These are phyloP conservation scores for Aplocera efformata DNA, from an alignment of 2,888 invertebrate species.

Conservation along the genomic window DNA sequence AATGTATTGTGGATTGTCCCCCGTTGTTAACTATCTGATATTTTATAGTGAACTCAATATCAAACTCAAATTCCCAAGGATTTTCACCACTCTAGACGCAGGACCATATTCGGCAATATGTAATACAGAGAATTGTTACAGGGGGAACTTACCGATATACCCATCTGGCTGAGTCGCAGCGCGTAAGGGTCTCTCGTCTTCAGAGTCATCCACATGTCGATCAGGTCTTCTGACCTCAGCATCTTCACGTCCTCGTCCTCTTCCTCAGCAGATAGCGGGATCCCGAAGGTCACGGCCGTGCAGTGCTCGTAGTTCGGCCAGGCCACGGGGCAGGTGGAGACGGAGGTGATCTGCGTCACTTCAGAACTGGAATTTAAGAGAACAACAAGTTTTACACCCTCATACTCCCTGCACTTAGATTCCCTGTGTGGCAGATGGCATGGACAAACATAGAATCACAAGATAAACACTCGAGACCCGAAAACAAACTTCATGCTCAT, in stretches of 20 bases:
- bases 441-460: too few relatives aligned
- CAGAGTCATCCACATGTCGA: conserved; percentile 58
- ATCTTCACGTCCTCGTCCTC: conserved; percentile 32
- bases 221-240: conserved; percentile 51
- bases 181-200: conserved; percentile 48
- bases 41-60: too few relatives aligned
- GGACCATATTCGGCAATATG: too few relatives aligned
- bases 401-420: too few relatives aligned
- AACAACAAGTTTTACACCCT: background rate
- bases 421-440: too few relatives aligned
- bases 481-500: too few relatives aligned
- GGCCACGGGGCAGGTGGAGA: conserved; percentile 55
- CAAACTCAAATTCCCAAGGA: too few relatives aligned
- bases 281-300: conserved; percentile 54
- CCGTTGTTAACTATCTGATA: too few relatives aligned
- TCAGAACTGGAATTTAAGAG: conserved; percentile 48
- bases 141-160: conserved; percentile 46
- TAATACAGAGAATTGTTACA: too few relatives aligned
- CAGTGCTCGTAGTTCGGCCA: conserved; percentile 67
- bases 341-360: conserved; percentile 52
- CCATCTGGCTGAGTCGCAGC: conserved; percentile 43
- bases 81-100: too few relatives aligned
- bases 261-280: conserved; percentile 54
- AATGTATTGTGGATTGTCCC: too few relatives aligned
- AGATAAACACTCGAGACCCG: too few relatives aligned